Evolutionary conservation across 37 sponge, comb jelly and placozoan species (phyloP), one percentile per base, ranked within the genome.

Genomic region (Diacarnus erythraeanus): DNA sequence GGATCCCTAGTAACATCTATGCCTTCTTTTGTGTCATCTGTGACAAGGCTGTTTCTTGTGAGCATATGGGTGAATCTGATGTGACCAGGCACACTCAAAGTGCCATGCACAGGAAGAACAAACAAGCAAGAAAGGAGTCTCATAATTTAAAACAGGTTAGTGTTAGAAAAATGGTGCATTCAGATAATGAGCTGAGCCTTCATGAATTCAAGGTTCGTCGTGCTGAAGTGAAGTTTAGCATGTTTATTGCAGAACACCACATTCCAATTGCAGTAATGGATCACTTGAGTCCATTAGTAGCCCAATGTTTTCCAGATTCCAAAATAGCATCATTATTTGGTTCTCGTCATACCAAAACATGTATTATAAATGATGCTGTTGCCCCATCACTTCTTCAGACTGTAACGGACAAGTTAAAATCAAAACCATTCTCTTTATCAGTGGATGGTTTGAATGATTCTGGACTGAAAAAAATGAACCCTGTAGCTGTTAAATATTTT

Each of bases 181-280:
- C 64, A 63, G 64, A 63, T 20, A 63, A 63, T 29, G 64, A 63
- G 18, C 64, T 63, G 5, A 63, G 17, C 20, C 6, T n/a, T 22
- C 8, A 22, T 6, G 31, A 63, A 29, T 15, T 63, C 31, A 63
- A 63, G 18, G 20, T 15, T 29, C 31, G 64, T 20, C 64, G 64
- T 30, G 64, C 64, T 63, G 64, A 63, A 63, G 64, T 63, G 6
- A 63, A 63, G 64, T 30, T 63, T n/a, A 15, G 17, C 5, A 63
- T 63, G 64, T 63, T 63, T 63, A 29, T 63, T 15, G 64, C 31
- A 8, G 64, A 63, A 29, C 64, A 63, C 18, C 64, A 63, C 20
- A 63, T 63, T 63, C 64, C 64, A n/a, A 63, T 63, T 22, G 64
- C 64, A 20, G 64, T 63, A 9, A 63, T 63, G 64, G 64, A 63